phyloP scores from a whole-genome alignment of 1,140 invertebrate genomes.

The Platorchestia sp. region DNA sequence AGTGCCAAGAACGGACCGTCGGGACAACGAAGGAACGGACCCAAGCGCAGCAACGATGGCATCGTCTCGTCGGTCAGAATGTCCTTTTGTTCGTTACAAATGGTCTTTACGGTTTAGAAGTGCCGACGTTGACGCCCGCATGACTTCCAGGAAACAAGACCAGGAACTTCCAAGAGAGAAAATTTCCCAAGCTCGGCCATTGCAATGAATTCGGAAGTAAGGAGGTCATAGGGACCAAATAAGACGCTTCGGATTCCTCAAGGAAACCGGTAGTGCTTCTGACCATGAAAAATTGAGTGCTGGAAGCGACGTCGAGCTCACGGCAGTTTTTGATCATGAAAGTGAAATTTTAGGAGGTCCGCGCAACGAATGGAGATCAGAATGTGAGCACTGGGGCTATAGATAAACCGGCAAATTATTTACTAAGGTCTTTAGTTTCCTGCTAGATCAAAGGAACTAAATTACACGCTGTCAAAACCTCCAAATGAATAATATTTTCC shows the following conservation, averaged over 20 bases:
- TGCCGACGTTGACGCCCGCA: neutral
- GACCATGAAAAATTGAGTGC: neutral
- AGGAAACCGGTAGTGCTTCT: neutral
- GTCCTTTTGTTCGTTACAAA: neutral
- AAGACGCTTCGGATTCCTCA: constrained; percentile 6
- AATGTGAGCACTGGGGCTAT: neutral
- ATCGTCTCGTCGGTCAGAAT: neutral
- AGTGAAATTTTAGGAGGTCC: neutral
- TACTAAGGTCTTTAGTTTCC: neutral
- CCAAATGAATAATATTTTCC: no score
- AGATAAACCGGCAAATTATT: neutral
- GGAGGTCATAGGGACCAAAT: neutral
- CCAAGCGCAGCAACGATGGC: neutral
- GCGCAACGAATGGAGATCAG: neutral
- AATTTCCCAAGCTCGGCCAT: neutral
- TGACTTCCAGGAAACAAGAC: neutral
- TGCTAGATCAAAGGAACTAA: no score
- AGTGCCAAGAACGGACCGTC: neutral
- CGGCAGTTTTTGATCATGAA: neutral
- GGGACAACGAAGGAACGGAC: neutral
- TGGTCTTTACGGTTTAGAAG: neutral
- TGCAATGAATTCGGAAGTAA: constrained; percentile 1
- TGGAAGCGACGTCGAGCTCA: neutral
- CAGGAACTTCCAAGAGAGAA: neutral
- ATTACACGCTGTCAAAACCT: no score